A percentile compares a stretch with the other conserved stretches of the same genome.
Evolutionary conservation across 2,113 vertebrate genomes (phyloP).

Genomic region (Coreoperca whiteheadi): DNA sequence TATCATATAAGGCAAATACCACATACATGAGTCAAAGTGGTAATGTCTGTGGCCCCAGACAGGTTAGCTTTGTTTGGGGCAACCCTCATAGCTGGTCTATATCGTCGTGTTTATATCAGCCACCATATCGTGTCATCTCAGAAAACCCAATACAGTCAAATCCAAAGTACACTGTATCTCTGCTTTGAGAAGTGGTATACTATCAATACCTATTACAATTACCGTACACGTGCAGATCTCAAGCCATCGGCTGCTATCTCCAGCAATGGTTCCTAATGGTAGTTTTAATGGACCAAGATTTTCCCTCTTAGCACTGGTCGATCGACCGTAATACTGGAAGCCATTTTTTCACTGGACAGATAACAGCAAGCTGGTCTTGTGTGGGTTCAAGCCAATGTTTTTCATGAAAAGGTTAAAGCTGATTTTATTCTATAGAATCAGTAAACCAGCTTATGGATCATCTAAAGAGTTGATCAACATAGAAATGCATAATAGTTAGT

Average conservation of each 20-base stretch:
- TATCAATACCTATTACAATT: not conserved
- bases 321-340: not conserved
- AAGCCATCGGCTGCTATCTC: slow-evolving; percentile 20
- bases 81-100: not conserved
- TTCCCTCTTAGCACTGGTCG: not conserved
- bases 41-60: not conserved
- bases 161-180: not conserved
- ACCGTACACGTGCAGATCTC: slow-evolving; percentile 17
- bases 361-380: not conserved
- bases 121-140: not conserved
- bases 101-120: slow-evolving; percentile 8
- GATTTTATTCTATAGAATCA: not conserved
- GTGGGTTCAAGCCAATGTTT: not conserved
- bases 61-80: slow-evolving; percentile 1
- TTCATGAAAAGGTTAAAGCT: not conserved
- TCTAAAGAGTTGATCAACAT: not conserved
- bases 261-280: not conserved
- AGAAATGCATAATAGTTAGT: not conserved
- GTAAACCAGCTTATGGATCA: not conserved
- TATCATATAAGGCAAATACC: not conserved
- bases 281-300: not conserved
- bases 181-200: not conserved
- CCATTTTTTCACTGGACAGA: not conserved
- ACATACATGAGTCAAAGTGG: not conserved
- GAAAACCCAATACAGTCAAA: slow-evolving; percentile 16